Base-by-base conservation (phyloP, 2,888 invertebrate genomes). In the Cryptosula pallasiana region DNA sequence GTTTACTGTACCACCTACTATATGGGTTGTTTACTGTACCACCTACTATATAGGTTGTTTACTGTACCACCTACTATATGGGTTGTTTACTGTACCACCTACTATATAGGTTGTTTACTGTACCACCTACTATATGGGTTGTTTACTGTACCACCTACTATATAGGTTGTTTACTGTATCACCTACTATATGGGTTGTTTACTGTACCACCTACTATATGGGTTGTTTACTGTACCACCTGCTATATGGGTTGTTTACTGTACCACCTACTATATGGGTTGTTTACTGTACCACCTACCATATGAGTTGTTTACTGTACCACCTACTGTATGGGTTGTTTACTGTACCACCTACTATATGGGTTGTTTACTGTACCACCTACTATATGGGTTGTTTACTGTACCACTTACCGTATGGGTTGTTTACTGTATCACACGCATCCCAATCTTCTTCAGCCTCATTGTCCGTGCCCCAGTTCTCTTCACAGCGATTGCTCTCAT, bases 361-460 rank as follows among this genome's bases (percentile, higher is more conserved):
- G 63, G 27, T 63, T 25, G 9, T 27, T 27, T 5, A 25, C 34
- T 3, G 3, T 27, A n/a, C n/a, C 32, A 27, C 34, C 13, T 32
- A 63, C 63, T 32, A 63, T 63, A 63, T 13, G 63, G 63, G 27
- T 63, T 25, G 9, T 27, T 27, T 5, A 25, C 34, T 3, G 3
- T 5, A n/a, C n/a, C 16, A 57, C 63, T 13, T 32, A 63, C 63
- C 63, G 32, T 63, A 63, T 13, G 63, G 63, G 27, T 63, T 25
- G 9, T 27, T 27, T 5, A 25, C 34, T 3, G 3, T 27, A n/a
- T 32, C 32, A 27, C 34, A 27, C 2, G 25, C 63, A 29, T 27
- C 63, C 63, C 63, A 63, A n/a, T 63, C 34, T 32, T 63, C 63
- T 34, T 63, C 63, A n/a, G n/a, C n/a, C n/a, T n/a, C n/a, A 63